Conservation (phyloP, 2,797 vertebrate species). For the Monodelphis domestica region DNA sequence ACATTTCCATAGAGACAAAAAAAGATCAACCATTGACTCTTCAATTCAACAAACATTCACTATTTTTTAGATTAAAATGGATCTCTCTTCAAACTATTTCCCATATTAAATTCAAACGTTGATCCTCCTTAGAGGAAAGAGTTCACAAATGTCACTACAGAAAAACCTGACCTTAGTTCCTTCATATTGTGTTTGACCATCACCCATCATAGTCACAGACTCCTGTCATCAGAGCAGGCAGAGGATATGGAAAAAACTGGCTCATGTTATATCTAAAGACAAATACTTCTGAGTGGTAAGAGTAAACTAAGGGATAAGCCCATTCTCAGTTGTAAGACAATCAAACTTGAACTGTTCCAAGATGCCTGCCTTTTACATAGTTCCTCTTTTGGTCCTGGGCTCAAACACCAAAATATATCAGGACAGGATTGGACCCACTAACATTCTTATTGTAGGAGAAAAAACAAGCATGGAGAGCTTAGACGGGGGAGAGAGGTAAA, state of each 20-base stretch:
- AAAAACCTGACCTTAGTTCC: neutral
- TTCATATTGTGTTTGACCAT: neutral
- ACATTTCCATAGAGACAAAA: too few relatives aligned
- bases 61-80: neutral
- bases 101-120: neutral
- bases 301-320: neutral
- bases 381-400: neutral
- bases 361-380: conserved; percentile 11
- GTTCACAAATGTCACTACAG: neutral
- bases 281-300: neutral
- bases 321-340: conserved; percentile 15
- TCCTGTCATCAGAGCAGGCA: neutral
- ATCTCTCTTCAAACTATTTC: neutral
- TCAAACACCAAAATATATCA: neutral
- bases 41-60: neutral
- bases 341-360: conserved; percentile 9
- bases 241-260: neutral
- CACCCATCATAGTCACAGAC: rapidly evolving
- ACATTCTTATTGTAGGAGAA: conserved; percentile 14
- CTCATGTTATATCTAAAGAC: conserved; percentile 3
- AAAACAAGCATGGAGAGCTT: conserved; percentile 48
- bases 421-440: neutral
- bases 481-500: neutral
- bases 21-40: neutral
- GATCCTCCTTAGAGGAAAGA: neutral